phyloP scores from a whole-genome alignment of 2,113 vertebrate genomes.

The Mesoclemmys tuberculata region DNA sequence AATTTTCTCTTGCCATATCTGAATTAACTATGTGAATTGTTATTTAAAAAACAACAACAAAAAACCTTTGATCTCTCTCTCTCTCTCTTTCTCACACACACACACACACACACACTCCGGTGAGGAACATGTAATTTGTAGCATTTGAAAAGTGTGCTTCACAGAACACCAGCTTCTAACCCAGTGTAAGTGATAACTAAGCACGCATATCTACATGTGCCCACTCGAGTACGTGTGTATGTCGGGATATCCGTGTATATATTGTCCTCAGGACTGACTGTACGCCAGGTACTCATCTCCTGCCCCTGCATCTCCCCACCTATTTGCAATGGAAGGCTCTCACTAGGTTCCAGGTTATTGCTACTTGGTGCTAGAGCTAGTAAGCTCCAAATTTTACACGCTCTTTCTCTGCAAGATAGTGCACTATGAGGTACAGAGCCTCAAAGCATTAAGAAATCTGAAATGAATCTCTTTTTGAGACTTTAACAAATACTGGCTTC shows the following conservation, averaged over 20 bases:
- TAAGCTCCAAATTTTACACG: not conserved
- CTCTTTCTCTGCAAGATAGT: not conserved
- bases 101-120: no score
- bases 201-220: not conserved
- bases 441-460: not conserved
- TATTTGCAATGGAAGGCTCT: not conserved
- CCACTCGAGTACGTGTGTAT: not conserved
- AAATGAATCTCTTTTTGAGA: fast-evolving
- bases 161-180: not conserved
- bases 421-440: not conserved
- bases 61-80: fast-evolving
- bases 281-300: not conserved
- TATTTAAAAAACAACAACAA: fast-evolving
- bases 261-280: not conserved
- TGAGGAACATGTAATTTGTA: not conserved
- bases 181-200: fast-evolving
- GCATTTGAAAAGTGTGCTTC: fast-evolving
- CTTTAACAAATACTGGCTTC: not conserved
- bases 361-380: not conserved
- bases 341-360: fast-evolving
- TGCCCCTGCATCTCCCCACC: not conserved
- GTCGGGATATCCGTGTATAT: fast-evolving
- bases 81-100: no score
- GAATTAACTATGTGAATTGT: not conserved
- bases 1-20: fast-evolving